Conservation (phyloP, 2,797 vertebrate genomes). For the Macroramphosus scolopax region DNA sequence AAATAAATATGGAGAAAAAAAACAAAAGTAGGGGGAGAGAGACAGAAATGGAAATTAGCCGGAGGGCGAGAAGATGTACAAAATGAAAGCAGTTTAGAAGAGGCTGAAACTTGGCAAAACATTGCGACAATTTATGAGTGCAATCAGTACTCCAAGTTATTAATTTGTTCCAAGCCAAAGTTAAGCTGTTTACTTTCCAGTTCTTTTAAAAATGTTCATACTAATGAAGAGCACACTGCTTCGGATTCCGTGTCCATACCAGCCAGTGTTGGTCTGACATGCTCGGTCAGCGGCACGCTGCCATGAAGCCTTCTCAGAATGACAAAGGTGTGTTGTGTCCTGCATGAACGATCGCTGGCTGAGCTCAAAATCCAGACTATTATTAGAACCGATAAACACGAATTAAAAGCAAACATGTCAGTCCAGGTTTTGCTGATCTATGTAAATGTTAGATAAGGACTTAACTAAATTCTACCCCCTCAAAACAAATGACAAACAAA, state of each 20-base stretch:
- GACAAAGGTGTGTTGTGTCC: constrained; percentile 7
- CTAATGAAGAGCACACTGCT: constrained; percentile 28
- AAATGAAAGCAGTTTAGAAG: constrained; percentile 36
- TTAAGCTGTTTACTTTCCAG: neutral
- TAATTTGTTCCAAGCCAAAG: too few species aligned
- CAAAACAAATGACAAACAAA: constrained; percentile 5
- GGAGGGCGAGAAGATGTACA: constrained; percentile 17
- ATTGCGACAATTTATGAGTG: too few species aligned
- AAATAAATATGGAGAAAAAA: constrained; percentile 15
- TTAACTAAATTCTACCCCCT: neutral
- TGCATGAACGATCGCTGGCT: constrained; percentile 9
- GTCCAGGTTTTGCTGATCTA: too few species aligned
- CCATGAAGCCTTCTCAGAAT: constrained; percentile 4
- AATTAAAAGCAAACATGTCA: too few species aligned
- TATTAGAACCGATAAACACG: constrained; percentile 16
- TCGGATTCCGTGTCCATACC: constrained; percentile 19
- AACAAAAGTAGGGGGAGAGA: constrained; percentile 14
- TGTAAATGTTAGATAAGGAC: too few species aligned
- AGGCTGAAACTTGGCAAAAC: constrained; percentile 23
- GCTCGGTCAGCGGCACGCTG: constrained; percentile 5
- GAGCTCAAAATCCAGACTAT: constrained; percentile 4
- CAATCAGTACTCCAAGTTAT: too few species aligned
- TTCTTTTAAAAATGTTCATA: too few species aligned
- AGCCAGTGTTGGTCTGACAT: too few species aligned
- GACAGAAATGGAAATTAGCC: constrained; percentile 36